Conservation (phyloP, 2,113 vertebrate species). For the Ptilonorhynchus violaceus region DNA sequence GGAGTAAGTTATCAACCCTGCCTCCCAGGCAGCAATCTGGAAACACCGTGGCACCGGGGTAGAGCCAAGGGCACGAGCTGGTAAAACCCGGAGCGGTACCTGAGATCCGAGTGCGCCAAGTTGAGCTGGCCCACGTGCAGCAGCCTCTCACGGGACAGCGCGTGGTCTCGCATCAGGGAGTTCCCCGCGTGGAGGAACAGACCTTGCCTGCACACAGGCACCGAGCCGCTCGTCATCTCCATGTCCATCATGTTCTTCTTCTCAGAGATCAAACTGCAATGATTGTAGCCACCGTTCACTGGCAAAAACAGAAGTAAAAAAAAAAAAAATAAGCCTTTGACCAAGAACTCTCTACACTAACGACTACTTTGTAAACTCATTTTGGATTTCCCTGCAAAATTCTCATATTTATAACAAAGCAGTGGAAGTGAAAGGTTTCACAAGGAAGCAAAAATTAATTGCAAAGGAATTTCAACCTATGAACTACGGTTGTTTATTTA, state of each 20-base stretch:
- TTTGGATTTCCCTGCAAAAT: background rate
- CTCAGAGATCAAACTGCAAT: slow-evolving; percentile 74
- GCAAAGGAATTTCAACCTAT: background rate
- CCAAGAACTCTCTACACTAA: background rate
- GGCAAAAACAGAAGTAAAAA: background rate
- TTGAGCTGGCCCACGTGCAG: slow-evolving; percentile 74
- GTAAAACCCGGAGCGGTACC: slow-evolving; percentile 58
- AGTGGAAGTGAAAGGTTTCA: background rate
- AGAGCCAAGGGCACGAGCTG: background rate
- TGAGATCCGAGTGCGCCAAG: slow-evolving; percentile 71
- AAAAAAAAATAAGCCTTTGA: background rate
- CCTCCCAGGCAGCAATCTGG: background rate
- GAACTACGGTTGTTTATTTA: background rate
- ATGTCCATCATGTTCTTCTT: slow-evolving; percentile 77
- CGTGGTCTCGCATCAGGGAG: slow-evolving; percentile 71
- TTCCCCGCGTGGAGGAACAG: slow-evolving; percentile 71
- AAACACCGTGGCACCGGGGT: background rate
- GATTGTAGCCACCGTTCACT: slow-evolving; percentile 77
- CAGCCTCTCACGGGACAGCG: slow-evolving; percentile 74
- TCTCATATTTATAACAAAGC: background rate
- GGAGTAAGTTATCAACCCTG: background rate
- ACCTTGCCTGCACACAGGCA: slow-evolving; percentile 78
- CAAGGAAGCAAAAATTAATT: background rate
- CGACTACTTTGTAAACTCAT: background rate
- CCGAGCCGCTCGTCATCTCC: slow-evolving; percentile 65